Evolutionary conservation across 2,888 invertebrate genomes (phyloP).

Genomic region (Romanomermis culicivorax): DNA sequence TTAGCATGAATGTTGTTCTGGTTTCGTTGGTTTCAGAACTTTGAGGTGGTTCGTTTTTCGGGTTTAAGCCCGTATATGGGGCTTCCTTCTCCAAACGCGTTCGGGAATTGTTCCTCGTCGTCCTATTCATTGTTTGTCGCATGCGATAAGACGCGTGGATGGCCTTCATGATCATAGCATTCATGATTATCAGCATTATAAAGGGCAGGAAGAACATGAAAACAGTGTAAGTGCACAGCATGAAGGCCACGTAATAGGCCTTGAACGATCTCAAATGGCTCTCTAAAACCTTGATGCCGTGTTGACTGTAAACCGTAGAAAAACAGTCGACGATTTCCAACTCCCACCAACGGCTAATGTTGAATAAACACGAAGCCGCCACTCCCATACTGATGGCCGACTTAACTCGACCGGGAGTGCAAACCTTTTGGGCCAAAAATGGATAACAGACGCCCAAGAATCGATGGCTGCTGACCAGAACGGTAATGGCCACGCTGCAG

Average conservation of each 20-base stretch:
- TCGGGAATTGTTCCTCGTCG: too few relatives aligned
- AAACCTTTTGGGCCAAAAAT: neutral
- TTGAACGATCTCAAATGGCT: neutral
- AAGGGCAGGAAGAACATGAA: conserved; percentile 2
- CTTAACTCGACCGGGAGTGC: neutral
- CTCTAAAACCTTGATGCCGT: neutral
- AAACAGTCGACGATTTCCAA: neutral
- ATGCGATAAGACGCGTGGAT: neutral
- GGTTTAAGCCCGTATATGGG: too few relatives aligned
- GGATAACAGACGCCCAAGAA: conserved; percentile 4
- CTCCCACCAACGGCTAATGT: neutral
- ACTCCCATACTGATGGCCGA: neutral
- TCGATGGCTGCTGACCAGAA: conserved; percentile 1
- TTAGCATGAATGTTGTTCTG: conserved; percentile 23
- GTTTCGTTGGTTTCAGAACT: conserved; percentile 17
- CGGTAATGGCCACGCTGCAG: neutral
- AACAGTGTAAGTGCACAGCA: neutral
- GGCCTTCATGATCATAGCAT: neutral
- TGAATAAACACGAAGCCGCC: neutral
- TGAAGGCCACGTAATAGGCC: neutral
- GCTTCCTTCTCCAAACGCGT: too few relatives aligned
- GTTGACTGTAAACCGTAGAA: neutral
- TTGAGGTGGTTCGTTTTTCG: too few relatives aligned
- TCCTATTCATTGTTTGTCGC: neutral
- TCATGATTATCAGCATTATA: neutral